Evolutionary conservation across 1,140 invertebrate genomes (phyloP), one percentile per base, ranked within the genome.

Genomic region (Temnothorax nylanderi): DNA sequence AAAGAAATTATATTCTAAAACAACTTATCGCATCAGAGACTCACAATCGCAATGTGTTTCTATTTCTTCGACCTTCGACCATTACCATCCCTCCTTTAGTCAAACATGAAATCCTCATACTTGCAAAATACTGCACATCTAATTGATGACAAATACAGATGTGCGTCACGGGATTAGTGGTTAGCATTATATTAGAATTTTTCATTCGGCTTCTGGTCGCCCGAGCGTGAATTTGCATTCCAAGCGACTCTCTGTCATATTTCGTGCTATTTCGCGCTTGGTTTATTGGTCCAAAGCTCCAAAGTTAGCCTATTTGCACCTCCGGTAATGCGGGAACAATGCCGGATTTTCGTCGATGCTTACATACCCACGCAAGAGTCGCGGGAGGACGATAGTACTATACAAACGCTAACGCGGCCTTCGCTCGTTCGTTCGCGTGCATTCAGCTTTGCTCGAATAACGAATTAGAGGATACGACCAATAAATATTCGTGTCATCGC

Each of bases 321-420:
- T 58, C 69, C n/a, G 49, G 41, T 26, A 64, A 82, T 64, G 10
- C 71, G 71, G 32, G 71, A 72, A 89, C 85, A 87, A 89, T 54
- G 77, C 87, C 71, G 85, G 60, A 82, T 87, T 89, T 89, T 87
- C 85, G 64, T 82, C 76, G 76, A 87, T 90, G 75, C 77, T 89
- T 58, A 51, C 21, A 6, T 85, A 51, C 32, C 49, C 64, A 85
- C 56, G 65, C 75, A 26, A 16, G 21, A 41, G 74, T 88, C 84
- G 51, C 76, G n/a, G 2, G 32, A 71, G 60, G 58, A 78, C 44
- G 62, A 80, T 78, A 77, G 62, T 62, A 84, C 81, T 67, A 75
- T 74, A 54, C 44, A 21, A 6, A 32, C 41, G 71, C 69, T 77
- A 85, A 76, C 56, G 49, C 64, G 5, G n/a, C 10, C 72, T 88